Evolutionary conservation across 2,888 invertebrate species (phyloP).

Genomic region (Hirtodrosophila alboralis): DNA sequence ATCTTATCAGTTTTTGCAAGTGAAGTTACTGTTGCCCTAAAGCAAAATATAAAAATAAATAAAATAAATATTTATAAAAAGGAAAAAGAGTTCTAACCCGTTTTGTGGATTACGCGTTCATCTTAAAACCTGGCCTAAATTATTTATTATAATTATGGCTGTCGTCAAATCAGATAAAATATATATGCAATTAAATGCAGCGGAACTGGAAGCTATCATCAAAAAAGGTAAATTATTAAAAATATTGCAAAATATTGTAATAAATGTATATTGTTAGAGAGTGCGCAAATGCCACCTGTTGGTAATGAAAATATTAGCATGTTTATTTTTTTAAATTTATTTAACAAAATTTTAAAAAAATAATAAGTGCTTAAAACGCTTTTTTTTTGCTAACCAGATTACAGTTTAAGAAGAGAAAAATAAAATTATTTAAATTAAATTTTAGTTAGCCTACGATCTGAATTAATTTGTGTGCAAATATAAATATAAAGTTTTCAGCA

Average conservation of each 20-base stretch:
- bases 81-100: conserved; percentile 15
- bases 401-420: no score
- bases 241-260: no score
- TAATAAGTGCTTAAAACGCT: no score
- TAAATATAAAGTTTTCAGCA: no score
- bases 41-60: no score
- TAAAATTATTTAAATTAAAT: no score
- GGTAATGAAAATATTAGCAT: neutral
- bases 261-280: no score
- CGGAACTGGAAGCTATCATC: conserved; percentile 82
- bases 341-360: no score
- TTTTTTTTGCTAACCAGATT: no score
- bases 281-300: conserved; percentile 45
- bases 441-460: no score
- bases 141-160: conserved; percentile 47
- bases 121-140: conserved; percentile 7
- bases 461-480: no score
- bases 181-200: conserved; percentile 82
- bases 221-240: conserved; percentile 80
- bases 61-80: conserved; percentile 15
- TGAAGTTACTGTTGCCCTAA: conserved; percentile 28
- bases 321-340: conserved; percentile 10
- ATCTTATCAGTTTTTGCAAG: conserved; percentile 41
- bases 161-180: conserved; percentile 67
- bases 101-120: conserved; percentile 68